phyloP scores from a whole-genome alignment of 2,888 invertebrate genomes.

The Tetheella fluctuosa region DNA sequence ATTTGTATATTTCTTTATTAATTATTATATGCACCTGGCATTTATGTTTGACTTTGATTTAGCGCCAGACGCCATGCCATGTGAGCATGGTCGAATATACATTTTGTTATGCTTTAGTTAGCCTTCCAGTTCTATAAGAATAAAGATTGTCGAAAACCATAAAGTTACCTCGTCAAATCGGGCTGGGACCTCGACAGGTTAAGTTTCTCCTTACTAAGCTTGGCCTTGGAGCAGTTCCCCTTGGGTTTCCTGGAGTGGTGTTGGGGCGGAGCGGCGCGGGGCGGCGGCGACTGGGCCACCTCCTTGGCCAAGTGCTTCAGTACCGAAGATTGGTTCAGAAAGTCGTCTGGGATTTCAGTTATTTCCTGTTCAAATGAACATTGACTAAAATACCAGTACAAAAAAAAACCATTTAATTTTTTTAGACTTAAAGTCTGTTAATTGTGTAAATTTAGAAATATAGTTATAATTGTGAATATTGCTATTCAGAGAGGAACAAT shows the following conservation, averaged over 20 bases:
- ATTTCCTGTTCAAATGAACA: constrained; percentile 84
- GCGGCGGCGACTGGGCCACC: constrained; percentile 81
- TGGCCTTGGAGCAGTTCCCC: constrained; percentile 66
- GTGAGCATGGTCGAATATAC: no score
- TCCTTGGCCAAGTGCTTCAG: constrained; percentile 93
- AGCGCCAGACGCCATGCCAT: no score
- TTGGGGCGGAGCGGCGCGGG: constrained; percentile 60
- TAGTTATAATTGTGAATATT: not conserved
- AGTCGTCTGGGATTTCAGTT: constrained; percentile 93
- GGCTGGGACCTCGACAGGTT: constrained; percentile 92
- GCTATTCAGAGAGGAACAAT: not conserved
- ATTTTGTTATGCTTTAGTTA: no score
- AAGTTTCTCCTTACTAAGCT: constrained; percentile 84
- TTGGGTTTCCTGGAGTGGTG: constrained; percentile 53
- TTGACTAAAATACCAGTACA: no score
- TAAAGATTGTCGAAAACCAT: no score
- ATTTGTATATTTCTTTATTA: no score
- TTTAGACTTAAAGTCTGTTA: no score
- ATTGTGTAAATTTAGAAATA: no score
- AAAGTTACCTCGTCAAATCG: constrained; percentile 87
- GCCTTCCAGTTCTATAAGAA: no score
- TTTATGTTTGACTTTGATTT: no score
- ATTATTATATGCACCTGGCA: no score
- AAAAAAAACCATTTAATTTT: no score
- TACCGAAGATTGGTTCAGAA: constrained; percentile 92